Percentiles rank a stretch among this genome's conserved stretches.
Evolutionary conservation across 2,113 vertebrate species (phyloP).

Genomic region (Grammomys surdaster): DNA sequence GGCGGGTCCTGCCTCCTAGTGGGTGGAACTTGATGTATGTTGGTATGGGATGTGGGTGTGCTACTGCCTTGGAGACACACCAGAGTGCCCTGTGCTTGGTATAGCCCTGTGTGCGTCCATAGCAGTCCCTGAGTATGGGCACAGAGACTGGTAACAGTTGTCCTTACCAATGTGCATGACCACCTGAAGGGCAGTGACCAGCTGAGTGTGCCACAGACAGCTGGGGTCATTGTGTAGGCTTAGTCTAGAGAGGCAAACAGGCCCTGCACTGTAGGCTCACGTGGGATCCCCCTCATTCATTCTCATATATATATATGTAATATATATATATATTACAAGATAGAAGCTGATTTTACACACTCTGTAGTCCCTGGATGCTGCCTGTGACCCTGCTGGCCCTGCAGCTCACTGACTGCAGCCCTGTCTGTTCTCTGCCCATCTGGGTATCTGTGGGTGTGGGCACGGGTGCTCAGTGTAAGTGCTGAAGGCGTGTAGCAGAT

Average conservation of each 20-base stretch:
- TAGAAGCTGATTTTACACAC: not conserved
- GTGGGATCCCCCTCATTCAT: not conserved
- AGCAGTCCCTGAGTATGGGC: not conserved
- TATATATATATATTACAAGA: not conserved
- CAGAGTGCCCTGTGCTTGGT: not conserved
- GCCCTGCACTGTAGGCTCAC: not conserved
- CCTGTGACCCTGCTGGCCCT: not conserved
- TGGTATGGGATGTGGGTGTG: not conserved
- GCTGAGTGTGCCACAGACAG: not conserved
- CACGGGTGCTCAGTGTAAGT: not conserved
- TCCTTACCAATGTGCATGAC: not conserved
- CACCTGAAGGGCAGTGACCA: not conserved
- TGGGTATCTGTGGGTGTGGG: slow-evolving; percentile 8
- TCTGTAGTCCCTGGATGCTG: not conserved
- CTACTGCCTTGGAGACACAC: not conserved
- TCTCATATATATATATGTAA: too few relatives aligned
- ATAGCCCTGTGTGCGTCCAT: not conserved
- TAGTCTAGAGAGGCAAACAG: too few relatives aligned
- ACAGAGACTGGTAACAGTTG: not conserved
- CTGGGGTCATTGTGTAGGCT: not conserved
- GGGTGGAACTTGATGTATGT: not conserved
- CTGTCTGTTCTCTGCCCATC: not conserved
- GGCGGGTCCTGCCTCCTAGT: not conserved
- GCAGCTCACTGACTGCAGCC: not conserved
- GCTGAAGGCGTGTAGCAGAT: slow-evolving; percentile 53